Percentiles rank a stretch among this genome's conserved stretches.
Conservation (phyloP, 92 coral and sea anemone genomes). For the Porites divaricata region DNA sequence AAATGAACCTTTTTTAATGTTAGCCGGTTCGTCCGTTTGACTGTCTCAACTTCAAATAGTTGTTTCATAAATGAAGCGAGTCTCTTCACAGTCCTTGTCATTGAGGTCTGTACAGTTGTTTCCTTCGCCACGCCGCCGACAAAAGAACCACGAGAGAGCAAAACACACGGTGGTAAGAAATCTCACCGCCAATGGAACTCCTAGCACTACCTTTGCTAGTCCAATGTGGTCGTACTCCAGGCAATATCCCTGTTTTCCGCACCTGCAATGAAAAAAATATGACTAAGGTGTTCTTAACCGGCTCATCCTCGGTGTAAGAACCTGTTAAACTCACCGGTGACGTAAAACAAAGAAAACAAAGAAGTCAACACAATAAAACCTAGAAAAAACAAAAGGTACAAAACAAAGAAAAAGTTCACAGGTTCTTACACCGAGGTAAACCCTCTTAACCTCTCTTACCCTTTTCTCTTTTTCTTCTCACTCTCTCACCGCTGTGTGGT, state of each 20-base stretch:
- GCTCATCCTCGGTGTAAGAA: no score
- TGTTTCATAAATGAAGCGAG: background rate
- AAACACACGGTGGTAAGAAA: conserved; percentile 43
- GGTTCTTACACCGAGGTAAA: no score
- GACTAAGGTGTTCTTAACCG: background rate
- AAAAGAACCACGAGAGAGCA: conserved; percentile 27
- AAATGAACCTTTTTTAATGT: background rate
- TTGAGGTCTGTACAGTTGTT: background rate
- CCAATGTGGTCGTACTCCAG: conserved; percentile 67
- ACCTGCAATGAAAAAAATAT: conserved; percentile 32
- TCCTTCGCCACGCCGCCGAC: background rate
- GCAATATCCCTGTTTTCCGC: conserved; percentile 65
- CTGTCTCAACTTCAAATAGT: background rate
- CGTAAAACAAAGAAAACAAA: no score
- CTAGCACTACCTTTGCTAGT: conserved; percentile 50
- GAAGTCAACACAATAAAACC: no score
- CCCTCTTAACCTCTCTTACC: no score
- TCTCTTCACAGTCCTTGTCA: background rate
- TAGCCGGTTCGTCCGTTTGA: background rate
- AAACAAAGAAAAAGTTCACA: no score
- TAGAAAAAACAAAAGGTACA: no score
- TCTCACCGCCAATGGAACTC: conserved; percentile 41
- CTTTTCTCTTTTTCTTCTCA: no score
- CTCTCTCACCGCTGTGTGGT: no score
- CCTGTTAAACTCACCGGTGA: no score